phyloP scores from a whole-genome alignment of 2,888 invertebrate genomes.

The Acholoe squamosa region DNA sequence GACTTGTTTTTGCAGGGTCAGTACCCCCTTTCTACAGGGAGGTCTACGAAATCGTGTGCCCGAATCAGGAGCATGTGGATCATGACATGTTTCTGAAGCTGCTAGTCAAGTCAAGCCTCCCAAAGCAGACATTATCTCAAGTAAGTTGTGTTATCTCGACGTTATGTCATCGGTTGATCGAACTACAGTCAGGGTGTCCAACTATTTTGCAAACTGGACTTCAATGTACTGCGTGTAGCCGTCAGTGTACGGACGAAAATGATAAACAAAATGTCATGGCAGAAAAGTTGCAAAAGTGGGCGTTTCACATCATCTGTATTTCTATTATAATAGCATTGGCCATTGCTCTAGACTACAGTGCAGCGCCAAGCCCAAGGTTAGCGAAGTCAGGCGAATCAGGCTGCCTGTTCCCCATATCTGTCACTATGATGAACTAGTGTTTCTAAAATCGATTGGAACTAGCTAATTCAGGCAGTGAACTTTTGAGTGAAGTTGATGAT shows the following conservation, averaged over 20 bases:
- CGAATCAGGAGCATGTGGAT: conserved; percentile 83
- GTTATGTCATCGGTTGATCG: background rate
- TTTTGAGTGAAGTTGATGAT: too few species aligned
- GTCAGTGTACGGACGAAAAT: background rate
- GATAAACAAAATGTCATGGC: background rate
- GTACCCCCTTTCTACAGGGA: conserved; percentile 83
- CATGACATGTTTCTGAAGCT: conserved; percentile 82
- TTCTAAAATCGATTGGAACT: too few species aligned
- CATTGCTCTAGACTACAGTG: too few species aligned
- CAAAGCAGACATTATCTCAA: conserved; percentile 80
- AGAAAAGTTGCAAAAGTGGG: background rate
- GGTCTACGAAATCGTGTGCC: conserved; percentile 83
- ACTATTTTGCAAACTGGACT: background rate
- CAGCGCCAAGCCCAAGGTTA: too few species aligned
- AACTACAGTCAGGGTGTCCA: background rate
- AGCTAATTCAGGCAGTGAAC: too few species aligned
- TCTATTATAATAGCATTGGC: too few species aligned
- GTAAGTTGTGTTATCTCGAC: conserved; percentile 70
- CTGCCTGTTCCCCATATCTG: too few species aligned
- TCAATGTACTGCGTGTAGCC: background rate
- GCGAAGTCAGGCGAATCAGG: too few species aligned
- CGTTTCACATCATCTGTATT: background rate
- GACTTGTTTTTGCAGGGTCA: conserved; percentile 77
- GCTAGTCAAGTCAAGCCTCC: conserved; percentile 81
- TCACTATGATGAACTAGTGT: too few species aligned